Evolutionary conservation across 1,140 invertebrate genomes (phyloP).

Genomic region (Tenebrio molitor): DNA sequence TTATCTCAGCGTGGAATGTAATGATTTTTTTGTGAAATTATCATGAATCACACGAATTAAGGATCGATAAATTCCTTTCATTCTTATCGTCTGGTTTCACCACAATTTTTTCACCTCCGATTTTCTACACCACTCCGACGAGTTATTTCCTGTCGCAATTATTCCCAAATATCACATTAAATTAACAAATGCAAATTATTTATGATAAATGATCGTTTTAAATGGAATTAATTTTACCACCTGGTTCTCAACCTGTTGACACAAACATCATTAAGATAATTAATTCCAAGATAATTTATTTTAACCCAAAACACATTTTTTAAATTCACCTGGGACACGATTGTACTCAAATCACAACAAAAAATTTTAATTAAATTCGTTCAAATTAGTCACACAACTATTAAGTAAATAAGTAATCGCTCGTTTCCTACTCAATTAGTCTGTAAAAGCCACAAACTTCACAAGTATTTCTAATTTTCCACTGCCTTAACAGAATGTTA

Average conservation of each 20-base stretch:
- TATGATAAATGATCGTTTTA: conserved; percentile 28
- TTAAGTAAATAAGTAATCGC: conserved; percentile 17
- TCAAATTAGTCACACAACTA: too few species aligned
- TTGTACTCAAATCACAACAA: too few species aligned
- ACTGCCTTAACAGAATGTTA: conserved; percentile 12
- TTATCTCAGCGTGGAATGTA: conserved; percentile 46
- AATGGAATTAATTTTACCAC: conserved; percentile 30
- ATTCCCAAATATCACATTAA: conserved; percentile 3
- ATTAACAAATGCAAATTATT: conserved; percentile 4
- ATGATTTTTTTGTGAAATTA: conserved; percentile 50
- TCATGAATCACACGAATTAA: conserved; percentile 48
- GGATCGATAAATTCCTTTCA: conserved; percentile 52
- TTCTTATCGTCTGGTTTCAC: conserved; percentile 46
- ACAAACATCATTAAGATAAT: conserved; percentile 41
- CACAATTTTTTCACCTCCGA: conserved; percentile 15
- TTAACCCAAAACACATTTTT: background rate
- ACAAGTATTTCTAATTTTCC: conserved; percentile 14
- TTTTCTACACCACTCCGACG: conserved; percentile 28
- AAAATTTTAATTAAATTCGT: too few species aligned
- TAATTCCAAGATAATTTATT: conserved; percentile 13
- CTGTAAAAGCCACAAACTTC: conserved; percentile 9
- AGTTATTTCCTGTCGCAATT: background rate
- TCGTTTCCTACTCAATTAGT: conserved; percentile 19
- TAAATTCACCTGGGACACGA: background rate
- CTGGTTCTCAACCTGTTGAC: conserved; percentile 41